Evolutionary conservation across 2,797 vertebrate genomes (phyloP), one percentile per base, ranked within the genome.

Genomic region (Acrossocheilus fasciatus): DNA sequence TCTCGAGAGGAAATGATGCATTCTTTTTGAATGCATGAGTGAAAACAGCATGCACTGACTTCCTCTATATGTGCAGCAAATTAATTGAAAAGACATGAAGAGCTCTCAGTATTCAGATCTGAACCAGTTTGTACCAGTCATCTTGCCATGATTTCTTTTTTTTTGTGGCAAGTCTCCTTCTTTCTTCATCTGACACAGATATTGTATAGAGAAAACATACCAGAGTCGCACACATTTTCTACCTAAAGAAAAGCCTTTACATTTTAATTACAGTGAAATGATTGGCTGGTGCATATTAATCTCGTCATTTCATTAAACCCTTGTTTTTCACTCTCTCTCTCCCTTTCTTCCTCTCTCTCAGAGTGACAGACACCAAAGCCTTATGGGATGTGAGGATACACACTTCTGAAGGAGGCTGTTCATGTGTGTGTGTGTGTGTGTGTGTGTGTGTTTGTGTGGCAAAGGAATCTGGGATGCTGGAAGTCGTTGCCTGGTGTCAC

Each of bases 221-320:
- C 30, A 17, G 23, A 18, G 4, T 69, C 4, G 4, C 80, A 74
- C 47, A 4, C 23, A 47, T 73, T 47, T 47, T 54, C 5, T n/a
- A 78, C 18, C 26, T 57, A 78, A 70, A 88, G 79, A 77, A 88
- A 72, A 82, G 79, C 41, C 41, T 75, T 64, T 70, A 76, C 72
- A 77, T 85, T 82, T 88, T 78, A 82, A 88, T 82, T 82, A 82
- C 70, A 62, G 26, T 69, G 69, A 59, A 57, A 66, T 72, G 50
- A 87, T 62, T 85, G 78, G 64, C 66, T 74, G 54, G 52, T 70
- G 76, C 36, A 8, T 43, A 81, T 87, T 77, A 70, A 85, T 88
- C 87, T 82, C 62, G 11, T 81, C 62, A 69, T 50, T 68, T 85
- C 72, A 88, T 82, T 82, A 85, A 76, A 26, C 69, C 26, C n/a